Percentiles rank a stretch among this genome's conserved stretches.
phyloP scores from a whole-genome alignment of 2,888 invertebrate genomes.

The Oligia fasciuncula region DNA sequence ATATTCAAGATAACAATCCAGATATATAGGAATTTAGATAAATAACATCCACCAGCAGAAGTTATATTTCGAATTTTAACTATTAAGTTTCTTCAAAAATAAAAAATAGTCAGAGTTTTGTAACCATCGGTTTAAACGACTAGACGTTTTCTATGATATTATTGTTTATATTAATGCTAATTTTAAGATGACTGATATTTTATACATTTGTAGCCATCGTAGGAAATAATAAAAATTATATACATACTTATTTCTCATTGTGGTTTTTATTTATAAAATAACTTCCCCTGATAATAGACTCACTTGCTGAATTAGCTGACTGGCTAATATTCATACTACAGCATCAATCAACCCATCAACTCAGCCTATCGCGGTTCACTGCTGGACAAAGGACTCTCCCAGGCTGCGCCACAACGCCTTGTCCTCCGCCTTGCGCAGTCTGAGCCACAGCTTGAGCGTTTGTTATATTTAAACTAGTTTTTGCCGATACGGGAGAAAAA shows the following conservation, averaged over 20 bases:
- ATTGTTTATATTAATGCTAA: conserved; percentile 62
- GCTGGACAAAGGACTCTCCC: too few species aligned
- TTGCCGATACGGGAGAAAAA: not conserved
- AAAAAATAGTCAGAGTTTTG: not conserved
- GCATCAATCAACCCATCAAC: too few species aligned
- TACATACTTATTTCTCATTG: conserved; percentile 43
- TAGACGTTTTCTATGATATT: conserved; percentile 64
- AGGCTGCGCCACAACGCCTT: too few species aligned
- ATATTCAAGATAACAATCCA: conserved; percentile 22
- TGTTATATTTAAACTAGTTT: not conserved
- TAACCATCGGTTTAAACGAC: conserved; percentile 32
- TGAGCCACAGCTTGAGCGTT: not conserved
- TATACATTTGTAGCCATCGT: conserved; percentile 83
- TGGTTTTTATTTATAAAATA: conserved; percentile 38
- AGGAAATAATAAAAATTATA: conserved; percentile 61
- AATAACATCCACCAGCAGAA: conserved; percentile 9
- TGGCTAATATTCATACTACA: not conserved
- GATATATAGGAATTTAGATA: conserved; percentile 1
- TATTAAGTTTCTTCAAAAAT: not conserved
- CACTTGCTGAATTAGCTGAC: not conserved
- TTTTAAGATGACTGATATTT: conserved; percentile 85
- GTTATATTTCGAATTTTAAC: conserved; percentile 5
- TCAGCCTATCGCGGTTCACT: too few species aligned
- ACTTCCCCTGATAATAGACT: not conserved
- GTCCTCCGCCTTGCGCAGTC: not conserved